These are phyloP conservation scores for Radopholus similis DNA, from an alignment of 1,140 invertebrate species.

Conservation along the genomic window DNA sequence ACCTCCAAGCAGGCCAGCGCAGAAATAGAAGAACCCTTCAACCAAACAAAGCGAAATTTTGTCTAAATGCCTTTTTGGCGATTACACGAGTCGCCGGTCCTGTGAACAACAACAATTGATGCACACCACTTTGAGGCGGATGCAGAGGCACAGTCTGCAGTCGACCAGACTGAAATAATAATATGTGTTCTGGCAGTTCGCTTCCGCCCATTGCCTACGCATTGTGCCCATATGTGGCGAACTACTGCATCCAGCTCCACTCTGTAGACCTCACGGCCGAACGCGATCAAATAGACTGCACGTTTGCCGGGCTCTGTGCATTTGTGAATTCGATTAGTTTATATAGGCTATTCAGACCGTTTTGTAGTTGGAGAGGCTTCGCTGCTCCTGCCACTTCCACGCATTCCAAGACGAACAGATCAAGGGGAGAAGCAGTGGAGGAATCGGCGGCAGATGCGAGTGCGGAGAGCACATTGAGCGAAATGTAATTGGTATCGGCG, in stretches of 20 bases:
- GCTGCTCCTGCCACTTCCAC: not conserved
- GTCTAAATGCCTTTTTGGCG: no score
- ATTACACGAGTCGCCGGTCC: no score
- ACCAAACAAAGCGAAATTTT: no score
- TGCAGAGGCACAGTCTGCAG: not conserved
- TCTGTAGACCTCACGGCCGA: not conserved
- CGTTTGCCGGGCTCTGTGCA: not conserved
- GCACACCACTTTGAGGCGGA: not conserved
- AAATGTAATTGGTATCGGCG: not conserved
- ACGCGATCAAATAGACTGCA: not conserved
- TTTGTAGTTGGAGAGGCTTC: not conserved
- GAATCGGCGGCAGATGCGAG: not conserved
- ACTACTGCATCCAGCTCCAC: not conserved
- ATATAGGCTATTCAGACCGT: not conserved
- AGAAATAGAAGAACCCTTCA: no score
- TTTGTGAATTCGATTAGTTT: not conserved
- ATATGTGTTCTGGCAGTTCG: not conserved
- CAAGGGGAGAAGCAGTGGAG: not conserved
- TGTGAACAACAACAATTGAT: slow-evolving; percentile 3
- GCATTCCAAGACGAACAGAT: not conserved
- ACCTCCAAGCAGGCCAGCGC: no score
- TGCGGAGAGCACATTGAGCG: not conserved
- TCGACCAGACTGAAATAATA: not conserved
- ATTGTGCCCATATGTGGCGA: not conserved
- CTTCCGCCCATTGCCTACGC: not conserved